Conservation (phyloP, 2,113 vertebrate genomes). For the Bostrychus sinensis region DNA sequence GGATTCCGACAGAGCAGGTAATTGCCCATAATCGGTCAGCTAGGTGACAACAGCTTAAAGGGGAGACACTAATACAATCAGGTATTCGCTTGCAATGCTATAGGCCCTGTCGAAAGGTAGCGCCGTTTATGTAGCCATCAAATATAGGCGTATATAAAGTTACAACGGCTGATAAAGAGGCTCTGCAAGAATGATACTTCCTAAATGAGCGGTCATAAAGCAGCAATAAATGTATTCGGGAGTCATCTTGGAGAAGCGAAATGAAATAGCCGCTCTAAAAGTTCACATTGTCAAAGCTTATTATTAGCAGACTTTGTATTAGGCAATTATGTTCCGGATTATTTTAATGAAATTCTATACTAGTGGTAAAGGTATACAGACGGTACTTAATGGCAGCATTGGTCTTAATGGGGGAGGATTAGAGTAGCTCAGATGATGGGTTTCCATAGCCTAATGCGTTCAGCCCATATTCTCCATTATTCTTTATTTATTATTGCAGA, state of each 20-base stretch:
- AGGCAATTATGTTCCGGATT: slow-evolving; percentile 24
- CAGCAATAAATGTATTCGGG: slow-evolving; percentile 51
- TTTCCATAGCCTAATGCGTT: slow-evolving; percentile 60
- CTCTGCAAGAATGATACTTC: slow-evolving; percentile 56
- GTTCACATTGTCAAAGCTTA: slow-evolving; percentile 21
- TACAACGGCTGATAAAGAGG: slow-evolving; percentile 67
- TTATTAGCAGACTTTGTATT: slow-evolving; percentile 43
- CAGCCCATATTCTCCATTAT: slow-evolving; percentile 13
- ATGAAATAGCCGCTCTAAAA: slow-evolving; percentile 20
- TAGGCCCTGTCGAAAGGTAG: slow-evolving; percentile 68
- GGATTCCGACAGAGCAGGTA: slow-evolving; percentile 86
- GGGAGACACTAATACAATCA: slow-evolving; percentile 79
- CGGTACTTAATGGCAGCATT: too few relatives aligned
- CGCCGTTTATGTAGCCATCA: slow-evolving; percentile 68
- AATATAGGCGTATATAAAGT: slow-evolving; percentile 59
- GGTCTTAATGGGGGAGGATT: slow-evolving; percentile 58
- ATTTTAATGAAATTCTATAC: slow-evolving; percentile 38
- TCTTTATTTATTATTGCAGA: slow-evolving; percentile 47
- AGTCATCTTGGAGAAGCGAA: slow-evolving; percentile 43
- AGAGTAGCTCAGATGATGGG: slow-evolving; percentile 39
- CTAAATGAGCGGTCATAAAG: slow-evolving; percentile 66
- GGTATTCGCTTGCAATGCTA: slow-evolving; percentile 79
- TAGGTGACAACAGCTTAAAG: slow-evolving; percentile 85
- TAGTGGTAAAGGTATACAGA: slow-evolving; percentile 32
- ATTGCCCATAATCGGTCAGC: slow-evolving; percentile 83